Evolutionary conservation across 2,797 vertebrate species (phyloP), one percentile per base, ranked within the genome.

Genomic region (Anolis apletophallus): DNA sequence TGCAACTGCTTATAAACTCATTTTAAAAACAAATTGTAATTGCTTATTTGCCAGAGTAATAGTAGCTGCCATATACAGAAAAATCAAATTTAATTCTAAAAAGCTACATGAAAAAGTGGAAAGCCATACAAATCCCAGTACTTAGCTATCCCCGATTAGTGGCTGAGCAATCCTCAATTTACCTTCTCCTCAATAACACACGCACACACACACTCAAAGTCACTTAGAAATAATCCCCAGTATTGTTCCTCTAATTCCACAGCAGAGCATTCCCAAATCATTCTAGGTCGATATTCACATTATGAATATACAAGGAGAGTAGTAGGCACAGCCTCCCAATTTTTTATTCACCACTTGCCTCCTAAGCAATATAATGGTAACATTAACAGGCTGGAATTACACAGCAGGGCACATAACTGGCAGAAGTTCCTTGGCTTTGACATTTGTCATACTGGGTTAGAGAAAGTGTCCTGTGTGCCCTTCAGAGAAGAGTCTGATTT

Each of bases 161-260:
- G 94, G 93, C 92, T 92, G 89, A 79, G 90, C 88, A 85, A 90
- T 87, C 86, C 83, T 83, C 87, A 92, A 78, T 90, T 67, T 75
- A 69, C 81, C 19, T 17, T 26, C 32, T 2, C 3, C 57, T 14
- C 16, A 61, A 52, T 8, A 36, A 68, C 16, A n/a, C 5, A 61
- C 36, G 50, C 67, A 72, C 50, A n/a, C 64, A 74, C 13, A 1
- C 5, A 50, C 46, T 46, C 2, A 57, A n/a, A 68, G 34, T 40
- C 59, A 29, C 34, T 83, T 36, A n/a, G 40, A 84, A 84, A 74
- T 23, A 73, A 34, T 34, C 52, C 67, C 19, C 17, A 55, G 9
- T 36, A 84, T 54, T 61, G 23, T 19, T 72, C 67, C 46, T 55
- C 29, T 72, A 88, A 67, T 71, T 32, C 16, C 36, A 67, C 2